These are phyloP conservation scores for Paedocypris sp. DNA, from an alignment of 2,113 vertebrate species.

Conservation along the genomic window DNA sequence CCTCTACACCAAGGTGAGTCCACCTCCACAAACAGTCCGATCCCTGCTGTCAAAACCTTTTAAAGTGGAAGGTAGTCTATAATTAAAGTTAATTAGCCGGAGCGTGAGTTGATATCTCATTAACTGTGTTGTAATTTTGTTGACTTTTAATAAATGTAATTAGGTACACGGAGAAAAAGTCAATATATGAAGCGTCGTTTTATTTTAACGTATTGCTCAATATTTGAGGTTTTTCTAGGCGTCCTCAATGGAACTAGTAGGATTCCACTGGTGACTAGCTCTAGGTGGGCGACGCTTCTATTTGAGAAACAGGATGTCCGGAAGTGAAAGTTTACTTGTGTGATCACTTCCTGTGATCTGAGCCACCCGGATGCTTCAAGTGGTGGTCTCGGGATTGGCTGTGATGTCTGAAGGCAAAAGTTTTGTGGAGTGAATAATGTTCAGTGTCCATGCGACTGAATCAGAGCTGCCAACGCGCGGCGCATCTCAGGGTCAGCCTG, in stretches of 20 bases:
- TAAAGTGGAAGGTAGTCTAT: slow-evolving; percentile 22
- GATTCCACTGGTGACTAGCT: background rate
- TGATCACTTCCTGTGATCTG: background rate
- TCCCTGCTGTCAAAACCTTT: slow-evolving; percentile 17
- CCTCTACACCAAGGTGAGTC: slow-evolving; percentile 36
- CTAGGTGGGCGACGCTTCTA: background rate
- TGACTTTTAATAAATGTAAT: slow-evolving; percentile 30
- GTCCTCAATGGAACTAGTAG: background rate
- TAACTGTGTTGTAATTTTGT: slow-evolving; percentile 27
- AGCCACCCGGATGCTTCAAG: background rate
- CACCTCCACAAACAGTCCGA: slow-evolving; percentile 30
- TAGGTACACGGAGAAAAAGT: slow-evolving; percentile 17
- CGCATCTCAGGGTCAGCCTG: slow-evolving; percentile 27
- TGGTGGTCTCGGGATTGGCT: background rate
- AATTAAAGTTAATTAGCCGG: slow-evolving; percentile 32
- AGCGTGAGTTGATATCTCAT: slow-evolving; percentile 27
- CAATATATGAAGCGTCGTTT: no score
- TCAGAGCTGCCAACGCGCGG: slow-evolving; percentile 26
- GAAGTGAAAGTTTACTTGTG: background rate
- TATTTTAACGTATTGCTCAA: no score
- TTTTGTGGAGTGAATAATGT: slow-evolving; percentile 15
- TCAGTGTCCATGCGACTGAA: slow-evolving; percentile 23
- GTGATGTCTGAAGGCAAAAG: background rate
- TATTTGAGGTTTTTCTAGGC: background rate
- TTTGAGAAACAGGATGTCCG: no score